Evolutionary conservation across 2,888 invertebrate genomes (phyloP), one percentile per base, ranked within the genome.

Genomic region (Lepidochitona cinerea): DNA sequence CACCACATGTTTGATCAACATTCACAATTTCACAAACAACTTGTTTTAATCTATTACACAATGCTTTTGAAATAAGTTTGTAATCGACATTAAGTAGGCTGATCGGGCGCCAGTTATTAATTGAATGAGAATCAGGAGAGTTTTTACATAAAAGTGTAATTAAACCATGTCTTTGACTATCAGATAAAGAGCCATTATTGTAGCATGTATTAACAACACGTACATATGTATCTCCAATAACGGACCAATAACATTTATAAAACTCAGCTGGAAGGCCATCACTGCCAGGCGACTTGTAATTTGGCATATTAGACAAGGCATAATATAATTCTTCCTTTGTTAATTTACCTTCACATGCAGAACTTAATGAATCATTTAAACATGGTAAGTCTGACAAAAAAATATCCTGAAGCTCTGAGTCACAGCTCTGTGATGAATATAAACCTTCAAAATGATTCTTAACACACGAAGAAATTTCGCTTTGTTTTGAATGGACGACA

Each of bases 61-160:
- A 41, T 29, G 71, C 29, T 75, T 82, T 81, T 1, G 80, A 79
- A 7, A 82, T 32, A 65, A 80, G 77, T 72, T 82, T 80, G n/a
- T n/a, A n/a, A 68, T 83, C 81, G 12, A 78, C 59, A 75, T 82
- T 79, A 26, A 81, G 64, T 4, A 81, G 54, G 12, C 78, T 78
- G 35, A 82, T 82, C 4, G 80, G 83, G 29, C 81, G 64, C 59
- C 78, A 82, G 59, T 76, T 75, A 72, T 80, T n/a, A n/a, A n/a
- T n/a, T n/a, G n/a, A n/a, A n/a, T 59, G 29, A 14, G 59, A 1
- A 59, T 59, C 29, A 29, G 23, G 12, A 2, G 26, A 32, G 59
- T 59, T 32, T 29, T 59, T 59, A 26, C 59, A 59, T 59, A 59
- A 59, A 4, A 59, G 29, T 59, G 59, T 59, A 29, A 59, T 59